phyloP scores from a whole-genome alignment of 2,888 invertebrate genomes.

The Dendrolimus houi region DNA sequence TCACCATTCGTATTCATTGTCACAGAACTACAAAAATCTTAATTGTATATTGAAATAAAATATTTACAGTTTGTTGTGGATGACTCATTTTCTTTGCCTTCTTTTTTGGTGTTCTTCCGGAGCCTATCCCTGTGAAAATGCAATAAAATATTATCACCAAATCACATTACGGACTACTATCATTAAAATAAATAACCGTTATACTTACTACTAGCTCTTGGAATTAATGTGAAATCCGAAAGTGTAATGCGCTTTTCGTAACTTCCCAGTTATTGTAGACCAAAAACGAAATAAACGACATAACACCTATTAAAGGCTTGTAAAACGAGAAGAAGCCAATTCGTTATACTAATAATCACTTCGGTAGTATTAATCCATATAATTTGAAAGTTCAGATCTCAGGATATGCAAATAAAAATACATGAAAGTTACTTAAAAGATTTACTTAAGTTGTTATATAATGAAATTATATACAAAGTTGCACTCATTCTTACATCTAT shows the following conservation, averaged over 20 bases:
- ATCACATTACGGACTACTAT: no score
- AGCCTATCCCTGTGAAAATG: slow-evolving; percentile 47
- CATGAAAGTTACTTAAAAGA: slow-evolving; percentile 67
- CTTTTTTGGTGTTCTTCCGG: slow-evolving; percentile 61
- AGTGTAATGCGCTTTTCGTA: no score
- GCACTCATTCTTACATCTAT: slow-evolving; percentile 67
- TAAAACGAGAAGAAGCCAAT: not conserved
- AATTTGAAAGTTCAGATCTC: slow-evolving; percentile 44
- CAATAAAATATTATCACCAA: no score
- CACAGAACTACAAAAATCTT: no score
- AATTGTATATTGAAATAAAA: slow-evolving; percentile 6
- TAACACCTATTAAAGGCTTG: not conserved
- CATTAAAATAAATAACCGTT: no score
- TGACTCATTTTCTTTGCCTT: slow-evolving; percentile 56
- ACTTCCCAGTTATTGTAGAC: no score
- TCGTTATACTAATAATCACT: no score
- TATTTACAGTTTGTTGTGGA: slow-evolving; percentile 61
- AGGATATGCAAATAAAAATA: slow-evolving; percentile 66
- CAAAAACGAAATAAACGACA: no score
- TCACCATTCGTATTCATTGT: no score
- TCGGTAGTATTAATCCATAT: no score
- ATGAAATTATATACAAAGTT: slow-evolving; percentile 71
- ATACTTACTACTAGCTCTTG: no score
- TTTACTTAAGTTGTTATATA: slow-evolving; percentile 72
- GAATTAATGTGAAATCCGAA: no score